Evolutionary conservation across 2,113 vertebrate species (phyloP).

Genomic region (Cyprinodon brontotheroides): DNA sequence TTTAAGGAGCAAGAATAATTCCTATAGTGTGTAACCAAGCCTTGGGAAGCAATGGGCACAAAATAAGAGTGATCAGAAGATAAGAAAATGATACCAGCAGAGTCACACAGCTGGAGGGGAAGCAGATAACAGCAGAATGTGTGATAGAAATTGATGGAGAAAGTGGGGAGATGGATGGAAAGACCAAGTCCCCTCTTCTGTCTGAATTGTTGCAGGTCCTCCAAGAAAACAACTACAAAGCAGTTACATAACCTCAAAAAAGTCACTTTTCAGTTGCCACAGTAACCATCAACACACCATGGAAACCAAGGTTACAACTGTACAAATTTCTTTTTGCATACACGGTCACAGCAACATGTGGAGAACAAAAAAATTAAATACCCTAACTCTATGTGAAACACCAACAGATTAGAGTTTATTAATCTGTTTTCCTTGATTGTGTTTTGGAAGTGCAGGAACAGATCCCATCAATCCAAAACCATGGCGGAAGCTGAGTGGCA

Average conservation of each 20-base stretch:
- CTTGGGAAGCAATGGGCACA: conserved; percentile 26
- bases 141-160: conserved; percentile 27
- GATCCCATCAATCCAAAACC: not conserved
- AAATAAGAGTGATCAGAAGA: not conserved
- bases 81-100: conserved; percentile 16
- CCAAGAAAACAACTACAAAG: conserved; percentile 39
- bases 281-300: conserved; percentile 57
- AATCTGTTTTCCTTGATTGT: not conserved
- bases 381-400: not conserved
- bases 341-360: conserved; percentile 3
- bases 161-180: conserved; percentile 45
- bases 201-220: conserved; percentile 39
- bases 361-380: not conserved
- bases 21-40: conserved; percentile 28
- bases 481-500: not conserved
- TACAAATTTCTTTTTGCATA: conserved; percentile 33
- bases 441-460: not conserved
- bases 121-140: conserved; percentile 47
- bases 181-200: conserved; percentile 27
- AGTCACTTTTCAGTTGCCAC: conserved; percentile 61
- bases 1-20: conserved; percentile 43
- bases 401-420: not conserved
- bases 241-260: conserved; percentile 48
- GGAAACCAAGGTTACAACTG: conserved; percentile 65
- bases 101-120: conserved; percentile 22